Evolutionary conservation across 1,140 invertebrate species (phyloP), one percentile per base, ranked within the genome.

Genomic region (Cotesia typhae): DNA sequence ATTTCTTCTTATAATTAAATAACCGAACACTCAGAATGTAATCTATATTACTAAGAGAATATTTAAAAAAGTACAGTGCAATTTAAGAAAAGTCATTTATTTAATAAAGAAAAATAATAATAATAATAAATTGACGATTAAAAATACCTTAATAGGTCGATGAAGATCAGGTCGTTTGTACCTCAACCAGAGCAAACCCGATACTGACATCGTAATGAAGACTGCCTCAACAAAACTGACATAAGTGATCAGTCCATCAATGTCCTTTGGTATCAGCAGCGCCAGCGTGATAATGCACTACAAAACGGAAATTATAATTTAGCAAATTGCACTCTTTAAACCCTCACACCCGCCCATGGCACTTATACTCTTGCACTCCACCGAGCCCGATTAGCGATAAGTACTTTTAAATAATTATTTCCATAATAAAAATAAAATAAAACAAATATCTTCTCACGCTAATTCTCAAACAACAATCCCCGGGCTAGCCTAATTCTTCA

Each of bases 161-260:
- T 89, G 74, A 73, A 91, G 82, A 73, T 93, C 80, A 5, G 96
- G 95, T 67, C 88, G 88, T 61, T 91, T 95, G 77, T 91, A 91
- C 59, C 97, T 91, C 82, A 98, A 87, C 90, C 94, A 97, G 4
- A 99, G 84, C 36, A 99, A 87, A 28, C 95, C 96, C 12, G 91
- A 89, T 1, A 99, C 92, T 10, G 96, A 96, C 35, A 94, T 87
- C 10, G 94, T 90, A n/a, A 94, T 97, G 81, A 98, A 98, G n/a
- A 96, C 87, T 9, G 95, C 92, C 87, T 98, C 96, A 59, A 97
- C 95, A 81, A 97, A 97, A 64, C 94, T 95, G 28, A 96, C 93
- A 84, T 97, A 98, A 82, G 97, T 96, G 74, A 99, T 98, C 14
- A 99, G 89, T 3, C 91, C 89, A 84, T 96, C 96, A n/a, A 97